phyloP scores from a whole-genome alignment of 2,888 invertebrate genomes.

The Strigamia transsilvanica region DNA sequence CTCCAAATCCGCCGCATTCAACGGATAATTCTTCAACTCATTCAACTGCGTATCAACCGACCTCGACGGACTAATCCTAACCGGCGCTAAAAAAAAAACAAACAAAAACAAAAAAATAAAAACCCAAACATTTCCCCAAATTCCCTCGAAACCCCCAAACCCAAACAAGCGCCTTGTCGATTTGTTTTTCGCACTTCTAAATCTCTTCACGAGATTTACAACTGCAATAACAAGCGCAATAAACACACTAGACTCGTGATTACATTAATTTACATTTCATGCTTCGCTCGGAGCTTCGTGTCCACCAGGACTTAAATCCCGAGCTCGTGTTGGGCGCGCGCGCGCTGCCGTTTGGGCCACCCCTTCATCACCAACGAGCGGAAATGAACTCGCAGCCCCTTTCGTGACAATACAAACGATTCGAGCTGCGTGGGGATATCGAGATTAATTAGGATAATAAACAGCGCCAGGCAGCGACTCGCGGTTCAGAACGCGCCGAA shows the following conservation, averaged over 20 bases:
- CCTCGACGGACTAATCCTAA: conserved; percentile 63
- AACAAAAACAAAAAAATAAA: background rate
- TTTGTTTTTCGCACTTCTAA: conserved; percentile 1
- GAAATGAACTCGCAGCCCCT: conserved; percentile 9
- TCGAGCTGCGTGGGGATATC: conserved; percentile 12
- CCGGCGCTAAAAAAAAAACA: conserved; percentile 50
- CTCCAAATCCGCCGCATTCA: conserved; percentile 55
- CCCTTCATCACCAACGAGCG: conserved; percentile 27
- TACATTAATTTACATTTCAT: conserved; percentile 38
- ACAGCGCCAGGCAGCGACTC: background rate
- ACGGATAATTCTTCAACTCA: conserved; percentile 61
- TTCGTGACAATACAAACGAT: conserved; percentile 23
- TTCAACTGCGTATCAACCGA: conserved; percentile 67
- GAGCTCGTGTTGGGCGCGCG: conserved; percentile 1
- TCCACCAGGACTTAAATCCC: conserved; percentile 27
- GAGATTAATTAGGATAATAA: conserved; percentile 31
- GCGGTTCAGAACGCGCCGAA: background rate
- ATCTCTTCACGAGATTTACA: conserved; percentile 23
- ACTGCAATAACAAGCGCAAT: conserved; percentile 17
- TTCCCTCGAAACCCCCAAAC: background rate
- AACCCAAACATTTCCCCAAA: no score
- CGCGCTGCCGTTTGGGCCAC: background rate
- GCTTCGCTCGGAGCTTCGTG: background rate
- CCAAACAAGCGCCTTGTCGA: background rate
- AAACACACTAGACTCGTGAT: background rate